A percentile compares a stretch with the other conserved stretches of the same genome.
phyloP scores from a whole-genome alignment of 2,797 vertebrate species.

The Prunella strophiata region DNA sequence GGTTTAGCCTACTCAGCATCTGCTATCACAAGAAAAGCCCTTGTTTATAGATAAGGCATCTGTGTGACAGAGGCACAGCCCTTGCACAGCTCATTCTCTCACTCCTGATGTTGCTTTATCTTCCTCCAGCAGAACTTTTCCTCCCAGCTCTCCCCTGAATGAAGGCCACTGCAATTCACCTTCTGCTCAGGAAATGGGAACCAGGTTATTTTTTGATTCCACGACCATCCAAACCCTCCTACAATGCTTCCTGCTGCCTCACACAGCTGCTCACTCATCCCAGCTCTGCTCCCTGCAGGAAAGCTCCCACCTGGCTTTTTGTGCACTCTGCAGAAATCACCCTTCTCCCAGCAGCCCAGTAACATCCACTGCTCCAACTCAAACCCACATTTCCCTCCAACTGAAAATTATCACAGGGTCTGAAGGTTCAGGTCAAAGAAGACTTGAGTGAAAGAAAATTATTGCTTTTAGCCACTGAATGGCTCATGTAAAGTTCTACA shows the following conservation, averaged over 20 bases:
- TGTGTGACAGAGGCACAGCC: neutral
- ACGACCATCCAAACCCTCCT: neutral
- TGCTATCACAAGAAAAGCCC: neutral
- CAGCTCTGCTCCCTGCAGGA: neutral
- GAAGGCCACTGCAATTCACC: neutral
- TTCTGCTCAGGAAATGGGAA: neutral
- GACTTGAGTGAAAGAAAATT: neutral
- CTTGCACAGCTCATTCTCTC: neutral
- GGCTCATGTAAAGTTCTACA: accelerated
- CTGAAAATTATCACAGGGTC: neutral
- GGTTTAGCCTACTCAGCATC: neutral
- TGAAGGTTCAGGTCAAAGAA: neutral
- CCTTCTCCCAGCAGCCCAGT: neutral
- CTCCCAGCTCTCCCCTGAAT: neutral
- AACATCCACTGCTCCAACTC: neutral
- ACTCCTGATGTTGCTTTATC: neutral
- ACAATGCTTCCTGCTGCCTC: neutral
- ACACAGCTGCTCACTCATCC: neutral
- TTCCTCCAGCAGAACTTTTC: neutral
- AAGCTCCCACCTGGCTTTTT: neutral
- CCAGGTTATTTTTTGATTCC: neutral
- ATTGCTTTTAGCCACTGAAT: neutral
- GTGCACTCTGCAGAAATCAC: neutral
- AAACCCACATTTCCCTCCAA: neutral
- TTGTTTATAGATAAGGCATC: neutral